These are phyloP conservation scores for Agapornis roseicollis DNA, from an alignment of 2,113 vertebrate genomes.

Conservation along the genomic window DNA sequence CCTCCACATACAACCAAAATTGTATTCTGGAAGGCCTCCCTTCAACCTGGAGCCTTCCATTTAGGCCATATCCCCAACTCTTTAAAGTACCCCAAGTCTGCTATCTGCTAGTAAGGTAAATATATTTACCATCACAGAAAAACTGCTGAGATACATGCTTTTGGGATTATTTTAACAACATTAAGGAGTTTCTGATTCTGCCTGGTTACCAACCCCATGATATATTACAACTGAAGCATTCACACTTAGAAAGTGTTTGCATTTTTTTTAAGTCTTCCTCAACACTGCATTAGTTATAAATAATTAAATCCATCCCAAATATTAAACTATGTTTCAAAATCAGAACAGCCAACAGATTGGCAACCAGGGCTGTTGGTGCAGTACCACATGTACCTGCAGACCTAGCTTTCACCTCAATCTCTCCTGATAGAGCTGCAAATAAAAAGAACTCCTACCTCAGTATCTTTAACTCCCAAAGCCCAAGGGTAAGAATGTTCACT, in stretches of 20 bases:
- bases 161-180: not conserved
- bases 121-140: not conserved
- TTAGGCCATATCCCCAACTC: not conserved
- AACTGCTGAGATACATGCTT: not conserved
- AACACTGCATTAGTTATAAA: not conserved
- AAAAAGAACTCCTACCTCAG: not conserved
- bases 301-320: not conserved
- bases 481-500: accelerated
- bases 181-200: not conserved
- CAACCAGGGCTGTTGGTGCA: not conserved
- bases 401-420: not conserved
- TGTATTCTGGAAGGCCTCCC: not conserved
- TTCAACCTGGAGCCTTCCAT: not conserved
- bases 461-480: not conserved
- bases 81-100: not conserved
- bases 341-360: not conserved
- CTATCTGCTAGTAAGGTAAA: not conserved
- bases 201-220: not conserved
- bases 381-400: not conserved
- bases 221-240: not conserved
- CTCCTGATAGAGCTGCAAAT: not conserved
- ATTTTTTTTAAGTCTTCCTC: not conserved
- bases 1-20: not conserved
- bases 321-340: not conserved
- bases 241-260: not conserved